A percentile compares a stretch with the other conserved stretches of the same genome.
phyloP scores from a whole-genome alignment of 2,888 invertebrate genomes.

The Tiliacea citrago region DNA sequence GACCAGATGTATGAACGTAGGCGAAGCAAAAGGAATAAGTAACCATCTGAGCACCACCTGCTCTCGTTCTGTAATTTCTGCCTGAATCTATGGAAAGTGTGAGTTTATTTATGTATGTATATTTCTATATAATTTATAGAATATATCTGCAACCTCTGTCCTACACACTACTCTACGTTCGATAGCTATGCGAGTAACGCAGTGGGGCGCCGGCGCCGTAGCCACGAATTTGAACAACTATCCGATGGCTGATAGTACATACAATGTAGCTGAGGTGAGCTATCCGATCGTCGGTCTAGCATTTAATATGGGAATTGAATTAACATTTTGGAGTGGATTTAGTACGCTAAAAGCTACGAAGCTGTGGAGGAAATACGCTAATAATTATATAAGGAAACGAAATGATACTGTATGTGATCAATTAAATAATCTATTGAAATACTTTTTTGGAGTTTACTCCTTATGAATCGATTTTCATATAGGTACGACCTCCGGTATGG shows the following conservation, averaged over 20 bases:
- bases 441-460: neutral
- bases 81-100: no score
- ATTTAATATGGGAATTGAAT: neutral
- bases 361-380: neutral
- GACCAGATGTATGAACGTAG: no score
- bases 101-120: no score
- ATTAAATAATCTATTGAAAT: no score
- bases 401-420: no score
- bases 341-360: neutral
- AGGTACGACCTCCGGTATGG: no score
- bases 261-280: conserved; percentile 17
- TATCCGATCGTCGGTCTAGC: conserved; percentile 1
- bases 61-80: no score
- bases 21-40: no score
- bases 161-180: conserved; percentile 35
- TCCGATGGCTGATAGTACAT: conserved; percentile 8
- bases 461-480: no score
- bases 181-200: conserved; percentile 36
- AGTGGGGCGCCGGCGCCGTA: conserved; percentile 25
- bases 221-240: conserved; percentile 37
- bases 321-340: neutral
- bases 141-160: conserved; percentile 17
- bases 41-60: no score
- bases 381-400: neutral
- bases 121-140: no score